These are phyloP conservation scores for Clunio marinus DNA, from an alignment of 2,888 invertebrate species.

Conservation along the genomic window DNA sequence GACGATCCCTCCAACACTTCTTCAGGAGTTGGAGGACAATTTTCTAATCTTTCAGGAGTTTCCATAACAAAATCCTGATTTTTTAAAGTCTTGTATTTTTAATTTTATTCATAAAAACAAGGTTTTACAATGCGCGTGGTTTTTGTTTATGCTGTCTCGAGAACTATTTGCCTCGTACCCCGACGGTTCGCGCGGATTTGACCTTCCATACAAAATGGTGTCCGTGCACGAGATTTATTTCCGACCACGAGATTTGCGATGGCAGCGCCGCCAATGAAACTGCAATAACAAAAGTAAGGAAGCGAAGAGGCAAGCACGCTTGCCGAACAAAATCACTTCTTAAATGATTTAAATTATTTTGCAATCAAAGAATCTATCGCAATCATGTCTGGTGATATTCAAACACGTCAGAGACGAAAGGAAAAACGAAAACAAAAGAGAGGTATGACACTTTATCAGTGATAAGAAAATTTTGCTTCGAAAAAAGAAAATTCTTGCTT, in stretches of 20 bases:
- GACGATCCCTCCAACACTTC: background rate
- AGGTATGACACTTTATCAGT: constrained; percentile 6
- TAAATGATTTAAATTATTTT: no score
- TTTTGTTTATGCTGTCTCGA: no score
- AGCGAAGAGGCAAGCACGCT: background rate
- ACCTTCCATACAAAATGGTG: no score
- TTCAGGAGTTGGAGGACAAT: constrained; percentile 22
- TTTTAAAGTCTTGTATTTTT: background rate
- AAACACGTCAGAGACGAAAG: constrained; percentile 26
- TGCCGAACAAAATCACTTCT: background rate
- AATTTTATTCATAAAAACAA: background rate
- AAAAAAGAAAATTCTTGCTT: constrained; percentile 17
- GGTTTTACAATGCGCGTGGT: no score
- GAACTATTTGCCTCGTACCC: no score
- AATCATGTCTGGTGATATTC: constrained; percentile 27
- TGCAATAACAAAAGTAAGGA: no score
- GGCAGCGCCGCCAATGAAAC: no score
- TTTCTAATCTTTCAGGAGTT: constrained; percentile 26
- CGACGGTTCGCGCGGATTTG: no score
- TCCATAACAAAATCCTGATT: background rate
- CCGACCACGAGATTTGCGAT: no score
- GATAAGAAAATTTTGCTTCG: background rate
- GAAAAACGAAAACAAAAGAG: constrained; percentile 34
- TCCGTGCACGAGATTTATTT: no score
- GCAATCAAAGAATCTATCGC: background rate